Base-by-base conservation (phyloP, 2,113 vertebrate species). In the Phylloscopus whistleri region DNA sequence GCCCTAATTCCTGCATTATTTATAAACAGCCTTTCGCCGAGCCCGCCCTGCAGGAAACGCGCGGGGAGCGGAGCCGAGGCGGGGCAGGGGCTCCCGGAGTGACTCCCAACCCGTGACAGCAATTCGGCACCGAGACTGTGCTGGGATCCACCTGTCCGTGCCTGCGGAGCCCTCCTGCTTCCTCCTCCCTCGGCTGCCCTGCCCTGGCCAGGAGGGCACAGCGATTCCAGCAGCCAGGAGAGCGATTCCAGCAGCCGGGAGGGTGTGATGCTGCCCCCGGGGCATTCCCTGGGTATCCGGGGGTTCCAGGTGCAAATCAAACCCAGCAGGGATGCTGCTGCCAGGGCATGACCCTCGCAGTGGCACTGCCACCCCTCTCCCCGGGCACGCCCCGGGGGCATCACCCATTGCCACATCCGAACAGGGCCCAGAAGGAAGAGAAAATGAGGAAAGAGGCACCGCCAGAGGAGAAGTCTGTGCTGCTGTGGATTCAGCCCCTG, bases 291-390 rank as follows among this genome's bases (percentile, higher is more conserved):
- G 75, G 62, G 30, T 44, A 33, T 4, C 56, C 62, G 17, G 26
- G 5, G 20, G 12, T 20, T 6, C 2, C 0, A 20, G 51, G 31
- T 0, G 4, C 13, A 1, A 20, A 49, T 30, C 10, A 19, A 49
- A n/a, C 1, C 7, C 21, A 6, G 53, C 33, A 27, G 82, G 39
- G 43, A 26, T 18, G 9, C 0, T 5, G 43, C 49, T 22, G 78
- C 37, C 10, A 13, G 78, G 66, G 56, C 78, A 46, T 0, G 69
- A 62, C 78, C 60, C 62, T 23, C 23, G 3, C 1, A 6, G 2
- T 35, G 41, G n/a, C 58, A 10, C n/a, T 59, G 56, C n/a, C n/a
- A 59, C n/a, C 56, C 37, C 37, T 37, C 37, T 37, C 22, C 33
- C 21, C 33, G 35, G 92, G 81, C 6, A 2, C 27, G 3, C 13